These are phyloP conservation scores for Cygnus buccinator DNA, from an alignment of 2,113 vertebrate species.

Conservation along the genomic window DNA sequence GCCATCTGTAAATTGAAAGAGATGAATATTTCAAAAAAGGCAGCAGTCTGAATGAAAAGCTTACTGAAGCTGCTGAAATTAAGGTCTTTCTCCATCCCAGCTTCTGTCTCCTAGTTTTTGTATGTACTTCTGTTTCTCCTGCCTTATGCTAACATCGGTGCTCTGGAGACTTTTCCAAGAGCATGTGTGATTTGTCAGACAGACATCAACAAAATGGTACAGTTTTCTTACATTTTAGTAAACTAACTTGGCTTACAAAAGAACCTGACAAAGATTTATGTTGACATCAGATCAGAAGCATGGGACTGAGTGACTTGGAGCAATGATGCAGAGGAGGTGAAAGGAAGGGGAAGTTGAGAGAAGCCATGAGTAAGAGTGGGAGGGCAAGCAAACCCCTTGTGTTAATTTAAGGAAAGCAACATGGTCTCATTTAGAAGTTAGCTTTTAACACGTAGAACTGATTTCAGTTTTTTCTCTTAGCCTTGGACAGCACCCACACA, in stretches of 20 bases:
- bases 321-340: background rate
- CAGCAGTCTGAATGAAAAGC: background rate
- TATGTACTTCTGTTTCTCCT: background rate
- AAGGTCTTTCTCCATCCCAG: background rate
- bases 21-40: background rate
- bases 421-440: background rate
- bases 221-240: background rate
- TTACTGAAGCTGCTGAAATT: background rate
- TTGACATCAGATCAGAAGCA: background rate
- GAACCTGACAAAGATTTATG: background rate
- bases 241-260: background rate
- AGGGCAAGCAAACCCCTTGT: background rate
- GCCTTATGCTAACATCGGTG: background rate
- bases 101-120: background rate
- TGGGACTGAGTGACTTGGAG: background rate
- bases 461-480: background rate
- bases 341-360: background rate
- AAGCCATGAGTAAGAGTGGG: background rate
- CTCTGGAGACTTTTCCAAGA: background rate
- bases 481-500: background rate
- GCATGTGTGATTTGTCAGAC: background rate
- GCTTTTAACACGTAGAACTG: background rate
- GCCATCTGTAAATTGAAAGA: background rate
- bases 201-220: background rate
- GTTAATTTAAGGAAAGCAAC: background rate